These are phyloP conservation scores for Phalangium opilio DNA, from an alignment of 2,888 invertebrate genomes.

Conservation along the genomic window DNA sequence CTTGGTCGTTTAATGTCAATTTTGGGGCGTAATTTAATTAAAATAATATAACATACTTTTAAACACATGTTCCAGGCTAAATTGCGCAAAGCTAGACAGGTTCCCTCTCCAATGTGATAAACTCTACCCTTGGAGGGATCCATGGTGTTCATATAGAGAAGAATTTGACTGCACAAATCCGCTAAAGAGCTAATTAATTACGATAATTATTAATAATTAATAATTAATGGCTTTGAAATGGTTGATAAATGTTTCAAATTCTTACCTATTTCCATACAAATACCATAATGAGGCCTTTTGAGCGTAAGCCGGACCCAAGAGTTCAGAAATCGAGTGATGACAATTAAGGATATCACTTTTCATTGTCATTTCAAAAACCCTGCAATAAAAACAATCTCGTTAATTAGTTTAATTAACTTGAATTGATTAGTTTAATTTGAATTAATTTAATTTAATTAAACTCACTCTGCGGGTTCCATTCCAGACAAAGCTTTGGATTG, in stretches of 20 bases:
- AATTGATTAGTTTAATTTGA: neutral
- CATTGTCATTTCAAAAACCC: conserved; percentile 50
- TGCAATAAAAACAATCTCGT: conserved; percentile 20
- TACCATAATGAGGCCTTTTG: conserved; percentile 75
- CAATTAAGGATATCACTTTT: conserved; percentile 74
- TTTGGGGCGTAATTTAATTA: neutral
- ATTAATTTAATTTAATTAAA: neutral
- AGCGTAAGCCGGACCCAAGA: conserved; percentile 61
- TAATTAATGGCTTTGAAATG: neutral
- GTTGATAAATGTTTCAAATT: conserved; percentile 1
- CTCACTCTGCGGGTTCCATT: conserved; percentile 38
- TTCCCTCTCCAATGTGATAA: conserved; percentile 48
- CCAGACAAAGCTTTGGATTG: conserved; percentile 55
- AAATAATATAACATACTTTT: conserved; percentile 27
- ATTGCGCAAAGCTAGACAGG: conserved; percentile 53
- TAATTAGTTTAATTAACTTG: too few relatives aligned
- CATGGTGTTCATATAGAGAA: conserved; percentile 59
- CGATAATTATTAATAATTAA: neutral
- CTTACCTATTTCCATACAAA: conserved; percentile 60
- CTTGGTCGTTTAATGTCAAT: too few relatives aligned
- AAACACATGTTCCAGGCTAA: conserved; percentile 42
- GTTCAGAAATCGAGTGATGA: conserved; percentile 62
- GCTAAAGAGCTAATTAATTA: conserved; percentile 46
- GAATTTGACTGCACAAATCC: conserved; percentile 58
- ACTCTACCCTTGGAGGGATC: conserved; percentile 30